phyloP scores from a whole-genome alignment of 2,113 vertebrate genomes.

The Glaucomys volans region DNA sequence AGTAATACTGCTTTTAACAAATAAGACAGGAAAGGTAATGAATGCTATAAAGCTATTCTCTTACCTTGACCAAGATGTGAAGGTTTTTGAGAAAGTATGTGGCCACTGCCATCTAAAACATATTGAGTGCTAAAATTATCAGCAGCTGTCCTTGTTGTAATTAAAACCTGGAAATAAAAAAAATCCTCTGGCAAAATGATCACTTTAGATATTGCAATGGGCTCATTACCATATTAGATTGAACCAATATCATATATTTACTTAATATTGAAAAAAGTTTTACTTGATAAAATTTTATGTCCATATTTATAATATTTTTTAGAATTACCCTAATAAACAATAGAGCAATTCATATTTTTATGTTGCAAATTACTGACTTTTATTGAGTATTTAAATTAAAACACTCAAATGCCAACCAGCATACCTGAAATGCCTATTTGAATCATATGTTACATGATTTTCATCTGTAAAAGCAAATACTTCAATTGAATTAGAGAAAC shows the following conservation, averaged over 20 bases:
- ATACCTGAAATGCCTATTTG: conserved; percentile 25
- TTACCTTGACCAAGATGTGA: conserved; percentile 96
- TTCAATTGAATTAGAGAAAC: neutral
- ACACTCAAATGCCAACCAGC: neutral
- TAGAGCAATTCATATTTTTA: neutral
- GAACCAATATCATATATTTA: neutral
- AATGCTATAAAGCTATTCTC: conserved; percentile 54
- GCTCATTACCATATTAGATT: conserved; percentile 24
- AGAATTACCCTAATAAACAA: conserved; percentile 21
- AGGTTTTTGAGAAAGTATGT: conserved; percentile 92
- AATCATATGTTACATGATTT: neutral
- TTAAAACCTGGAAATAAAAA: conserved; percentile 88
- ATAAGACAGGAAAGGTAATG: conserved; percentile 42
- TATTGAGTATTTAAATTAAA: conserved; percentile 34
- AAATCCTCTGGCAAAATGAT: conserved; percentile 9
- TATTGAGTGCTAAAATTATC: conserved; percentile 93
- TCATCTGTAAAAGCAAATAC: conserved; percentile 30
- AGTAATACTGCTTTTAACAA: neutral
- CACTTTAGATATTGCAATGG: conserved; percentile 40
- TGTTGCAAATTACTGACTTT: conserved; percentile 34
- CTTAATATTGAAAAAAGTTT: conserved; percentile 29
- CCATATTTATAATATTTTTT: neutral
- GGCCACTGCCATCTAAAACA: conserved; percentile 90
- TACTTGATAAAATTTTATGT: conserved; percentile 33
- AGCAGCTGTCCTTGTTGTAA: conserved; percentile 93